These are phyloP conservation scores for Cerceris ruficornis DNA, from an alignment of 2,888 invertebrate species.

Conservation along the genomic window DNA sequence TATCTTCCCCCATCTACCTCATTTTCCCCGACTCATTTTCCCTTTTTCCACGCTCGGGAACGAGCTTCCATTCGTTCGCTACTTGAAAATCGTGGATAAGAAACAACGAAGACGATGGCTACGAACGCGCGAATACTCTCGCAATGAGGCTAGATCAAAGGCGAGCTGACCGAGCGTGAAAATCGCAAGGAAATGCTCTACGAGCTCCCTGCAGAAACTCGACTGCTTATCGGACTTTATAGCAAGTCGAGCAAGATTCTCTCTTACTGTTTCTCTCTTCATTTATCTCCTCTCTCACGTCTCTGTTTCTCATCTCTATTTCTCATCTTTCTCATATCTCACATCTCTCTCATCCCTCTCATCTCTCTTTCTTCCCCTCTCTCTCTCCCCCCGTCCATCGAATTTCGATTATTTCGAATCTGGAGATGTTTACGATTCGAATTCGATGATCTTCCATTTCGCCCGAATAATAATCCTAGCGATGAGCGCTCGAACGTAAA, in stretches of 20 bases:
- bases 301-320: too few species aligned
- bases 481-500: too few species aligned
- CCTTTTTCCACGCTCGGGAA: background rate
- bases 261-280: background rate
- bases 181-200: conserved; percentile 37
- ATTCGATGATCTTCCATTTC: too few species aligned
- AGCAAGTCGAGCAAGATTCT: background rate
- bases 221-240: background rate
- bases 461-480: too few species aligned
- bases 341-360: too few species aligned
- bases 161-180: conserved; percentile 23
- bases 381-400: too few species aligned
- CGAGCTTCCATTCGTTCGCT: too few species aligned
- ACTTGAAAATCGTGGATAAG: background rate
- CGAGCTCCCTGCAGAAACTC: background rate
- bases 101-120: background rate
- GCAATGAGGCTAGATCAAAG: background rate
- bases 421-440: too few species aligned
- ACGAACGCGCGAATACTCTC: background rate
- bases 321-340: too few species aligned
- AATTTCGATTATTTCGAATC: too few species aligned
- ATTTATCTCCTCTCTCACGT: too few species aligned
- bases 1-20: background rate
- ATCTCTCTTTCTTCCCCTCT: too few species aligned
- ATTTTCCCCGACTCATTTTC: background rate